A percentile compares a stretch with the other conserved stretches of the same genome.
These are phyloP conservation scores for Chloroceryle inda DNA, from an alignment of 2,797 vertebrate genomes.

Conservation along the genomic window DNA sequence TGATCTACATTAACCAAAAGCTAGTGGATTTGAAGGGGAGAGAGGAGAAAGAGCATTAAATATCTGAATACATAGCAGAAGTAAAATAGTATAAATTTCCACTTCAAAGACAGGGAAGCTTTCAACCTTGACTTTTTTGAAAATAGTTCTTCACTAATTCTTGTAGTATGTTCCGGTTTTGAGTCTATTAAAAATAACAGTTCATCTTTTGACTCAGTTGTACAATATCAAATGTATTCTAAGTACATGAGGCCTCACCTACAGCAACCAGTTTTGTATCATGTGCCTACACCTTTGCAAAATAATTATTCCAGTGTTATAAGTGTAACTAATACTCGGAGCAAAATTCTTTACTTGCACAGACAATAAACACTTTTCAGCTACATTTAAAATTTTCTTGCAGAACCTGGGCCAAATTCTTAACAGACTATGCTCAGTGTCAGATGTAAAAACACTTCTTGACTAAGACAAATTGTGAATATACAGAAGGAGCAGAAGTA, in stretches of 20 bases:
- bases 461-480: not conserved
- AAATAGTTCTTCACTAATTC: not conserved
- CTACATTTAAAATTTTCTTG: not conserved
- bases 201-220: not conserved
- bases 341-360: not conserved
- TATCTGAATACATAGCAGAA: not conserved
- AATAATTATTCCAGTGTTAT: not conserved
- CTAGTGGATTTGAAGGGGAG: conserved; percentile 72
- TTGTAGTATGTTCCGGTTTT: not conserved
- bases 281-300: not conserved
- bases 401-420: not conserved
- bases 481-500: not conserved
- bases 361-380: not conserved
- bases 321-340: not conserved
- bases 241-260: not conserved
- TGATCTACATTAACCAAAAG: conserved; percentile 94
- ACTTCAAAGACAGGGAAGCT: not conserved
- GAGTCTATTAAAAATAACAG: not conserved
- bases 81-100: not conserved
- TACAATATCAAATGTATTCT: not conserved
- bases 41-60: not conserved
- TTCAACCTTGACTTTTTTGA: not conserved
- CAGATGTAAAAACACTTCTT: not conserved
- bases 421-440: not conserved
- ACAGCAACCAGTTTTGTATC: not conserved